A percentile compares a stretch with the other conserved stretches of the same genome.
These are phyloP conservation scores for Neomicropteryx cornuta DNA, from an alignment of 1,140 invertebrate genomes.

Conservation along the genomic window DNA sequence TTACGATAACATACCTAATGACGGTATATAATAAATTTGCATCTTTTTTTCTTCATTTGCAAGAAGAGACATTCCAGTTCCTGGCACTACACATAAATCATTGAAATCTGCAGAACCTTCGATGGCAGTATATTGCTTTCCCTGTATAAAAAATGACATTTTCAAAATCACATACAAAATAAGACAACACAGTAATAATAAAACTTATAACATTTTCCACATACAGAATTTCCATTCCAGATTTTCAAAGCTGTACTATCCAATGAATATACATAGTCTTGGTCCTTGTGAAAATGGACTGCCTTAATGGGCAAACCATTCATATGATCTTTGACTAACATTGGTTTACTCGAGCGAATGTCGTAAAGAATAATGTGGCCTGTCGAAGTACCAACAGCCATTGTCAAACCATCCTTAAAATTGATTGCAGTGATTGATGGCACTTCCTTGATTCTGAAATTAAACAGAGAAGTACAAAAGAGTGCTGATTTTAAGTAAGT, in stretches of 20 bases:
- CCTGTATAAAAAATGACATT: constrained; percentile 45
- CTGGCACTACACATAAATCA: constrained; percentile 80
- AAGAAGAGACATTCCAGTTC: constrained; percentile 86
- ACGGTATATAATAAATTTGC: constrained; percentile 89
- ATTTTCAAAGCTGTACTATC: constrained; percentile 88
- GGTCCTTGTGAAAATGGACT: constrained; percentile 72
- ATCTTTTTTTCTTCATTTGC: constrained; percentile 93
- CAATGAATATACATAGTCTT: constrained; percentile 83
- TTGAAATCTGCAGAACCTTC: constrained; percentile 80
- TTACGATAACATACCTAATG: constrained; percentile 43
- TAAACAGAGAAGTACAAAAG: constrained; percentile 9
- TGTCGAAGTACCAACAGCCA: constrained; percentile 87
- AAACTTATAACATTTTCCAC: constrained; percentile 15
- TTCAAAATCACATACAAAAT: not conserved
- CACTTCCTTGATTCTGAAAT: constrained; percentile 47
- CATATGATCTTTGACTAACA: constrained; percentile 88
- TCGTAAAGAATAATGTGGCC: constrained; percentile 94
- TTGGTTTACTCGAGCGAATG: constrained; percentile 81
- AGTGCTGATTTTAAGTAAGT: constrained; percentile 4
- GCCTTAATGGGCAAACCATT: constrained; percentile 87
- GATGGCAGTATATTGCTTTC: constrained; percentile 87
- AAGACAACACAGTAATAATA: not conserved
- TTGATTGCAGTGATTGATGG: constrained; percentile 72
- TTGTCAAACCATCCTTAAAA: constrained; percentile 69
- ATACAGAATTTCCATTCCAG: constrained; percentile 85